Evolutionary conservation across 2,797 vertebrate genomes (phyloP).

Genomic region (Amazonetta brasiliensis): DNA sequence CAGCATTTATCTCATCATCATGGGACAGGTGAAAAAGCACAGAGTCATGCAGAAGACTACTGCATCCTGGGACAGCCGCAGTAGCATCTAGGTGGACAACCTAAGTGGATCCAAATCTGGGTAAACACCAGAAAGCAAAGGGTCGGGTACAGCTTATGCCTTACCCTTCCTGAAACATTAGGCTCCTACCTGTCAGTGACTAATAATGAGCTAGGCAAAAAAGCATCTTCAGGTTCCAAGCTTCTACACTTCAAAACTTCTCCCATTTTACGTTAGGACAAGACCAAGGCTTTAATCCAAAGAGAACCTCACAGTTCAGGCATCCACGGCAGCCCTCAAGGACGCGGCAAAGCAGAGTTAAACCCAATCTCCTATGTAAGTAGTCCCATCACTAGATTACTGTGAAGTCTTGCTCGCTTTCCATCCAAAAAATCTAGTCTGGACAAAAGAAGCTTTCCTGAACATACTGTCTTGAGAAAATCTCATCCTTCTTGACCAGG

Average conservation of each 20-base stretch:
- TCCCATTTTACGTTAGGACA: background rate
- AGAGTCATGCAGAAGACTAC: background rate
- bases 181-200: background rate
- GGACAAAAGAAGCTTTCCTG: background rate
- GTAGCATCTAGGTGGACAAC: background rate
- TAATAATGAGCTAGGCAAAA: background rate
- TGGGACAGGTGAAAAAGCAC: rapidly evolving
- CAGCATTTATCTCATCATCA: background rate
- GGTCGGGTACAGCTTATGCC: background rate
- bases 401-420: background rate
- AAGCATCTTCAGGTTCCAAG: background rate
- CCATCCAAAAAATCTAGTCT: background rate
- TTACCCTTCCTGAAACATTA: background rate
- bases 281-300: background rate
- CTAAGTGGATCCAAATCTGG: background rate
- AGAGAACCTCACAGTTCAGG: background rate
- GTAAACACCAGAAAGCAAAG: background rate
- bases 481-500: background rate
- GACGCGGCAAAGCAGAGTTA: background rate
- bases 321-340: background rate
- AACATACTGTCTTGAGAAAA: background rate
- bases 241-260: background rate
- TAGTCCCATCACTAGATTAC: background rate
- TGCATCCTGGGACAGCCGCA: background rate
- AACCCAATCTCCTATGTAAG: background rate